These are phyloP conservation scores for Micrasema minimum DNA, from an alignment of 1,140 invertebrate genomes.

Conservation along the genomic window DNA sequence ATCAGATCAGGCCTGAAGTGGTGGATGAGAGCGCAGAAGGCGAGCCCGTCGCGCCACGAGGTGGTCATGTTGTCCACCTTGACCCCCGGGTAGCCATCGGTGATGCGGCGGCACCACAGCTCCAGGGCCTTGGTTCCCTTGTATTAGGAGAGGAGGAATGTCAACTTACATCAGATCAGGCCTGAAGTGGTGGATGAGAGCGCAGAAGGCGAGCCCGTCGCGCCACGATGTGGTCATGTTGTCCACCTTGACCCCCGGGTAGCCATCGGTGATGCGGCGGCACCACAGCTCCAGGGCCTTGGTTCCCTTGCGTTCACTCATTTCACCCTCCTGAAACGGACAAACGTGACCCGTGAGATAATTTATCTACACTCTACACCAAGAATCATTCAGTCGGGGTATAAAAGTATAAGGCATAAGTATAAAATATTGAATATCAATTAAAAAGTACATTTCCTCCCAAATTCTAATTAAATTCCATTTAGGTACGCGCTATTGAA, in stretches of 20 bases:
- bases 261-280: constrained; percentile 85
- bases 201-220: constrained; percentile 95
- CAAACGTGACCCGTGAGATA: not conserved
- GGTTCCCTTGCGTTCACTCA: constrained; percentile 85
- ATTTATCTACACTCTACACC: too few relatives aligned
- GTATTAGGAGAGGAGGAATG: too few relatives aligned
- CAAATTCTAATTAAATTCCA: too few relatives aligned
- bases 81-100: constrained; percentile 88
- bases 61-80: constrained; percentile 92
- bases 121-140: constrained; percentile 88
- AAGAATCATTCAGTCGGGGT: too few relatives aligned
- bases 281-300: constrained; percentile 92
- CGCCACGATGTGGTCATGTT: constrained; percentile 96
- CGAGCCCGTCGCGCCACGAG: constrained; percentile 92
- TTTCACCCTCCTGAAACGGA: constrained; percentile 60
- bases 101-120: constrained; percentile 87
- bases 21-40: constrained; percentile 97
- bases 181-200: constrained; percentile 94
- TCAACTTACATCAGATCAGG: constrained; percentile 97
- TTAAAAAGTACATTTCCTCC: too few relatives aligned
- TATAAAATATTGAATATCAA: too few relatives aligned
- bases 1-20: constrained; percentile 95
- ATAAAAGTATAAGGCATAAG: too few relatives aligned
- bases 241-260: constrained; percentile 85
- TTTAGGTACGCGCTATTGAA: too few relatives aligned